Percentiles rank a stretch among this genome's conserved stretches.
Evolutionary conservation across 2,797 vertebrate species (phyloP).

Genomic region (Syndactyla subalaris): DNA sequence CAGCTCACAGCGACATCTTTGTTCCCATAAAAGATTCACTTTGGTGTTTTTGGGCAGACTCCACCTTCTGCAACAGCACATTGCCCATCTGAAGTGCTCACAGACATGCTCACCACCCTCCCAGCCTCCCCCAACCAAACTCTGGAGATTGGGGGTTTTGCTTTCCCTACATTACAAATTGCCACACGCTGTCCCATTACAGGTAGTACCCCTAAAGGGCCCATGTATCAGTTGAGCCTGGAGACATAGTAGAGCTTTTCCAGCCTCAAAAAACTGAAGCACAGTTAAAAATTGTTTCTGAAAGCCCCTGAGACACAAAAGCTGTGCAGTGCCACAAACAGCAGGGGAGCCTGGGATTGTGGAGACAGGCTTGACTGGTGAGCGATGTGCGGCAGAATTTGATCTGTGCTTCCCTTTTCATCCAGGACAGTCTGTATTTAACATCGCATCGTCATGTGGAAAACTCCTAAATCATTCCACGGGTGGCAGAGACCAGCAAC

Average conservation of each 20-base stretch:
- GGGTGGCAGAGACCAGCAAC: not conserved
- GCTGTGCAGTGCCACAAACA: not conserved
- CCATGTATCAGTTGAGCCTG: not conserved
- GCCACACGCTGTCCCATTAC: not conserved
- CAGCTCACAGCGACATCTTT: not conserved
- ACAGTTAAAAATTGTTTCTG: not conserved
- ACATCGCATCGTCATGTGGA: not conserved
- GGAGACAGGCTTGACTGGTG: not conserved
- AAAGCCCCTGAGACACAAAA: not conserved
- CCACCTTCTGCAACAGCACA: not conserved
- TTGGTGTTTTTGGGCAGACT: not conserved
- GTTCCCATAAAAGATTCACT: not conserved
- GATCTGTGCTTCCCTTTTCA: not conserved
- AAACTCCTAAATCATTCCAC: not conserved
- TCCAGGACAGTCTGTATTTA: not conserved
- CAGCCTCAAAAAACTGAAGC: not conserved
- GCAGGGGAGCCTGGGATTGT: not conserved
- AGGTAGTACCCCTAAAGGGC: not conserved
- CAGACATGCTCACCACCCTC: not conserved
- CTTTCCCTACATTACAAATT: not conserved
- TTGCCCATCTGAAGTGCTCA: not conserved
- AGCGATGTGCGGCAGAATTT: rapidly evolving
- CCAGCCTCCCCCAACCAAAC: not conserved
- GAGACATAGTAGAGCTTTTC: not conserved
- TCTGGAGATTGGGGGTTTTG: not conserved